Percentiles rank a stretch among this genome's conserved stretches.
Evolutionary conservation across 1,140 invertebrate species (phyloP).

Genomic region (Conus ventricosus): DNA sequence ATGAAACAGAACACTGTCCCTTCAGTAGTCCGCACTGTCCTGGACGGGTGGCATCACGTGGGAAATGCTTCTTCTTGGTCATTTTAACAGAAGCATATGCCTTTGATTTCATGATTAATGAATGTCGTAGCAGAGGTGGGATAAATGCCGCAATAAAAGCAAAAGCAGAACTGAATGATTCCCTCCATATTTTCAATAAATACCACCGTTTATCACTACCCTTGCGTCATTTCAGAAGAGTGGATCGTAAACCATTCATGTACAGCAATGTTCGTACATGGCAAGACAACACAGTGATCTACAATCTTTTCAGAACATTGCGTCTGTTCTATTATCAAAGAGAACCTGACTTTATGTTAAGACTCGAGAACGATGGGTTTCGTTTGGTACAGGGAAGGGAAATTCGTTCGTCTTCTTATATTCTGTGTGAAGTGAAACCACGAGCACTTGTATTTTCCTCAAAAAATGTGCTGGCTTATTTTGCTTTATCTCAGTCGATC

Average conservation of each 20-base stretch:
- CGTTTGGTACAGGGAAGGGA: background rate
- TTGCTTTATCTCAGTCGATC: too few species aligned
- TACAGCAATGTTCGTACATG: background rate
- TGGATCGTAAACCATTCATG: background rate
- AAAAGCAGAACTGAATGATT: background rate
- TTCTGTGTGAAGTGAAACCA: background rate
- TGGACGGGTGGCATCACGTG: background rate
- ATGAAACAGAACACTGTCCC: background rate
- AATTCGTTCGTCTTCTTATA: background rate
- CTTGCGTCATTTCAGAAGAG: too few species aligned
- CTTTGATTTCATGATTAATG: background rate
- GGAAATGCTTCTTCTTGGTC: background rate
- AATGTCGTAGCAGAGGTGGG: background rate
- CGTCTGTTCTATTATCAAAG: background rate
- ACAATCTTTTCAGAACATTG: background rate
- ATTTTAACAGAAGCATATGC: background rate
- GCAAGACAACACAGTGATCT: background rate
- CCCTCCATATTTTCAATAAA: conserved; percentile 1
- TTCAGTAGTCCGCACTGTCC: background rate
- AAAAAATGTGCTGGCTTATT: too few species aligned
- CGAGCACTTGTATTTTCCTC: too few species aligned
- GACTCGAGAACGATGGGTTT: background rate
- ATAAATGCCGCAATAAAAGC: background rate
- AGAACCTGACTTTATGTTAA: background rate
- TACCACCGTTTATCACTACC: background rate